These are phyloP conservation scores for Sclerodermus sp. DNA, from an alignment of 2,888 invertebrate species.

Conservation along the genomic window DNA sequence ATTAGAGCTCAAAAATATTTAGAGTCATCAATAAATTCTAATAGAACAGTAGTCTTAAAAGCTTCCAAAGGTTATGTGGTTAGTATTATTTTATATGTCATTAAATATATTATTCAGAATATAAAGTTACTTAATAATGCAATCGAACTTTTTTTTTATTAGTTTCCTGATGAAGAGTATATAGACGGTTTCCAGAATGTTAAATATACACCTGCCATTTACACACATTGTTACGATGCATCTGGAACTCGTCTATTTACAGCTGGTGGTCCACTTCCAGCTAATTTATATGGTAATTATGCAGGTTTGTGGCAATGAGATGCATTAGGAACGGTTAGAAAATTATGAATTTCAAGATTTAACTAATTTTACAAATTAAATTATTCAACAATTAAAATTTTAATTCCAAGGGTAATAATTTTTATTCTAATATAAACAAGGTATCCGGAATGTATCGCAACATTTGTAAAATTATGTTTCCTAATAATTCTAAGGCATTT, in stretches of 20 bases:
- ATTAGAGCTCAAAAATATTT: constrained; percentile 87
- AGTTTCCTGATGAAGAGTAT: constrained; percentile 85
- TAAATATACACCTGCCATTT: constrained; percentile 91
- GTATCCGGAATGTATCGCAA: too few species aligned
- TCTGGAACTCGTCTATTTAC: constrained; percentile 90
- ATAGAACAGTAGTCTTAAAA: constrained; percentile 83
- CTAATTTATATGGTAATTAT: constrained; percentile 90
- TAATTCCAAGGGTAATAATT: too few species aligned
- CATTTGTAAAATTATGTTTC: too few species aligned
- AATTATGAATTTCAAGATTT: neutral
- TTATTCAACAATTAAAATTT: too few species aligned
- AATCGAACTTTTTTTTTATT: constrained; percentile 18
- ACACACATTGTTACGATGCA: constrained; percentile 94
- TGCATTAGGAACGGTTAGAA: neutral
- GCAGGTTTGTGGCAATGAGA: constrained; percentile 88
- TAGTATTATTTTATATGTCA: constrained; percentile 45
- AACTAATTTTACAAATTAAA: constrained; percentile 3
- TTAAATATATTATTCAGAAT: neutral
- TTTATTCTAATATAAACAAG: too few species aligned
- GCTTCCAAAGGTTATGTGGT: constrained; percentile 89
- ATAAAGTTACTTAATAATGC: too few species aligned
- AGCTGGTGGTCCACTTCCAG: constrained; percentile 92
- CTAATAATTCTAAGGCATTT: too few species aligned
- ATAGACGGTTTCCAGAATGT: constrained; percentile 82
- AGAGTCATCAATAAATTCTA: constrained; percentile 86